A percentile compares a stretch with the other conserved stretches of the same genome.
These are phyloP conservation scores for Exephanes ischioxanthus DNA, from an alignment of 2,888 invertebrate genomes.

Conservation along the genomic window DNA sequence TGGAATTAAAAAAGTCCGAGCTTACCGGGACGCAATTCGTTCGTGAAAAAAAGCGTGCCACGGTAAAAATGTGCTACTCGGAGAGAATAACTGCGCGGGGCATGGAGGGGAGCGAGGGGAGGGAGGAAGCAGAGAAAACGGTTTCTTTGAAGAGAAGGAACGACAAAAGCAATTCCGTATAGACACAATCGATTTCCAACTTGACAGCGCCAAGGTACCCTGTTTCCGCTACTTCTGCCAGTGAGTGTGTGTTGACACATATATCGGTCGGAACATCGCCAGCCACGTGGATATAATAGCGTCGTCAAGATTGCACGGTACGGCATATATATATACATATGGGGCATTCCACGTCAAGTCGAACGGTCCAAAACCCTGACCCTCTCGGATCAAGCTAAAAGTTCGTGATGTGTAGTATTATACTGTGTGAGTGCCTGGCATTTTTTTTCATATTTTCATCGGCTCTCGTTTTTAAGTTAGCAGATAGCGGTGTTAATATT, in stretches of 20 bases:
- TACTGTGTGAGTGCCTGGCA: too few species aligned
- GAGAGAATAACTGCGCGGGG: constrained; percentile 17
- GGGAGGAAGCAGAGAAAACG: constrained; percentile 39
- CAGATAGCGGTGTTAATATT: too few species aligned
- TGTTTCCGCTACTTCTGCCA: background rate
- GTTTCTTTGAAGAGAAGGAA: constrained; percentile 49
- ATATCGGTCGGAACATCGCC: constrained; percentile 40
- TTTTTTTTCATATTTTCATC: too few species aligned
- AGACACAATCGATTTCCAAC: constrained; percentile 38
- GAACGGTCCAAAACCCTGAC: background rate
- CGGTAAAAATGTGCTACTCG: constrained; percentile 27
- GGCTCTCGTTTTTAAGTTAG: too few species aligned
- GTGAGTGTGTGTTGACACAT: constrained; percentile 31
- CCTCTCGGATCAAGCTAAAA: too few species aligned
- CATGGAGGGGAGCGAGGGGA: background rate
- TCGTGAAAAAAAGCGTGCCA: background rate
- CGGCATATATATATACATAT: background rate
- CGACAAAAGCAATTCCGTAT: constrained; percentile 47
- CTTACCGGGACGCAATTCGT: background rate
- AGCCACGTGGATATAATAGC: constrained; percentile 52
- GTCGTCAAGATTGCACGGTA: constrained; percentile 28
- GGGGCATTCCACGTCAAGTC: too few species aligned
- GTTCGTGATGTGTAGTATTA: too few species aligned
- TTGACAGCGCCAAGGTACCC: constrained; percentile 2
- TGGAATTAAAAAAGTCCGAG: constrained; percentile 12